Evolutionary conservation across 2,797 vertebrate genomes (phyloP), one percentile per base, ranked within the genome.

Genomic region (Todus mexicanus): DNA sequence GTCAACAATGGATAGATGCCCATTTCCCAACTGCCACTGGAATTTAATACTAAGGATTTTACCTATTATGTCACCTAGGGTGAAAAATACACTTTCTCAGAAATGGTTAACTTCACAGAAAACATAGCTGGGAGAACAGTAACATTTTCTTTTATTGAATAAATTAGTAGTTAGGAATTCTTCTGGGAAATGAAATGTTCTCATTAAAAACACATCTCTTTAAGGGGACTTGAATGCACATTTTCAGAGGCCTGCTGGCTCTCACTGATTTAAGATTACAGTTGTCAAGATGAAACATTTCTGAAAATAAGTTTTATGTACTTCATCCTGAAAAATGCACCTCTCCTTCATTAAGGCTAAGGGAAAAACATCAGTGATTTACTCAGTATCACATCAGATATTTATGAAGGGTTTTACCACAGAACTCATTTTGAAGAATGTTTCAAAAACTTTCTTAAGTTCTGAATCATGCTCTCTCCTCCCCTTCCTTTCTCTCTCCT

Each of bases 291-390:
- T 20, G 31, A 84, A 65, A 85, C 4, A 74, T 65, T 89, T 80
- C n/a, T 80, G 45, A 77, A 94, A 92, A 89, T 31, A 89, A 72
- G 35, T 77, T 57, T 31, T 68, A 38, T 31, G 7, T 77, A 73
- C 10, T 83, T 87, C 6, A 4, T 89, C 37, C 56, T 85, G n/a
- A 83, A 77, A 89, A 90, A 78, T 56, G 9, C 0, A 26, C 4
- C 11, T 68, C 13, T 84, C 42, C 21, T 54, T 43, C 15, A 37
- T 61, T 87, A 59, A 77, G 87, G 60, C 27, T 71, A 65, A 85
- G 22, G 16, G 13, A 85, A 38, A 82, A 88, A 72, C 0, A 0
- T 45, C 70, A 61, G 33, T 59, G 35, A 59, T 78, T 74, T 91
- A 33, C 11, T 70, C 38, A 63, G 31, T 43, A 78, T 77, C 50